A percentile compares a stretch with the other conserved stretches of the same genome.
phyloP scores from a whole-genome alignment of 2,113 vertebrate species.

The Mus pahari region DNA sequence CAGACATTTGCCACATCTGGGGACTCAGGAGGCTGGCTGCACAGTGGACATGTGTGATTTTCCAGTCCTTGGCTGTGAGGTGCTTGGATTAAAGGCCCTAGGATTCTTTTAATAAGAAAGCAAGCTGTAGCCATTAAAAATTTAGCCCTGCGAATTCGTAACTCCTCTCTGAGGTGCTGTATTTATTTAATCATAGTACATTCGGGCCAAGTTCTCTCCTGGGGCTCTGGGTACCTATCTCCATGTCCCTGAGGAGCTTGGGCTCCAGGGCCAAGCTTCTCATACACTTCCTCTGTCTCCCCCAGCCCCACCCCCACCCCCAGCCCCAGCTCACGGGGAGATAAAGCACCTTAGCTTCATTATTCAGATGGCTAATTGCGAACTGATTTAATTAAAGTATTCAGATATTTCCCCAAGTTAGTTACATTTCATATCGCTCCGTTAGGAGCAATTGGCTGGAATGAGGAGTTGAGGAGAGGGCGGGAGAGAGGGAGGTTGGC shows the following conservation, averaged over 20 bases:
- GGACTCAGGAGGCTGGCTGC: background rate
- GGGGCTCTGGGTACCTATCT: constrained; percentile 62
- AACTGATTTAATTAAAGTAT: constrained; percentile 90
- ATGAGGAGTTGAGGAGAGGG: constrained; percentile 78
- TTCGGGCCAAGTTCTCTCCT: constrained; percentile 65
- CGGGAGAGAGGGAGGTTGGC: constrained; percentile 67
- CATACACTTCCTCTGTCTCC: constrained; percentile 57
- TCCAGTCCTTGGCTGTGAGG: constrained; percentile 4
- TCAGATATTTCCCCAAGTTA: constrained; percentile 87
- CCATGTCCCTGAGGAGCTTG: background rate
- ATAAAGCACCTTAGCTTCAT: constrained; percentile 85
- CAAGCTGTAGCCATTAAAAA: constrained; percentile 72
- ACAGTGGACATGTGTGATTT: background rate
- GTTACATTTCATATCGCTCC: constrained; percentile 89
- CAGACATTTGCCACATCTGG: background rate
- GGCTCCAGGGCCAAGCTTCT: background rate
- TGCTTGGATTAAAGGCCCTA: constrained; percentile 55
- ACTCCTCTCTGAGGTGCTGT: constrained; percentile 54
- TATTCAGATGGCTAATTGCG: constrained; percentile 89
- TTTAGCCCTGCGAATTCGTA: constrained; percentile 66
- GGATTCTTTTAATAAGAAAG: constrained; percentile 71
- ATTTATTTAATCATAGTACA: constrained; percentile 70
- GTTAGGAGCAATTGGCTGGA: constrained; percentile 88
- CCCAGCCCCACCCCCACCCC: rapidly evolving
- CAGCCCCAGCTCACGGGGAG: constrained; percentile 60